Evolutionary conservation across 2,113 vertebrate species (phyloP).

Genomic region (Corythoichthys intestinalis): DNA sequence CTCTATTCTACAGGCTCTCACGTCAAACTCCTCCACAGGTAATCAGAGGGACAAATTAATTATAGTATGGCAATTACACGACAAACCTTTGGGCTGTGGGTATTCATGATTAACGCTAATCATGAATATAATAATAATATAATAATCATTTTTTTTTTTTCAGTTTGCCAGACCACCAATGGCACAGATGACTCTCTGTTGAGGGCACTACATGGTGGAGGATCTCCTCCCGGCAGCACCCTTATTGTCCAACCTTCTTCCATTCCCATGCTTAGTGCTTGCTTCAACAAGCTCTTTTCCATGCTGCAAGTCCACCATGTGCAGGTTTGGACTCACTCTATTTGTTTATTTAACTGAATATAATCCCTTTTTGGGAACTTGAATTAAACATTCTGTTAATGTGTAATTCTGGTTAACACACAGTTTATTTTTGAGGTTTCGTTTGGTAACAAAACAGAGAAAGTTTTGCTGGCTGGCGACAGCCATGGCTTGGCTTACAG

Average conservation of each 20-base stretch:
- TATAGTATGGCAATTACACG: neutral
- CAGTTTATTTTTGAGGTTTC: too few relatives aligned
- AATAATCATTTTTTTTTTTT: neutral
- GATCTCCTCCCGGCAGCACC: conserved; percentile 74
- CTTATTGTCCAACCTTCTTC: conserved; percentile 87
- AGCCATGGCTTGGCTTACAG: too few relatives aligned
- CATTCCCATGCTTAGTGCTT: conserved; percentile 91
- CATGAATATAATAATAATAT: too few relatives aligned
- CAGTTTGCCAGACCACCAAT: conserved; percentile 86
- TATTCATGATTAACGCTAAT: neutral
- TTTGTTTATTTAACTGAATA: neutral
- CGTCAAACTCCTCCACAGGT: conserved; percentile 90
- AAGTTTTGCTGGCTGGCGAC: too few relatives aligned
- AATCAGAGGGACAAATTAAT: neutral
- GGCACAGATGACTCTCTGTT: conserved; percentile 94
- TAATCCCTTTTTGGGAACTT: neutral
- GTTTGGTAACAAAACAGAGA: too few relatives aligned
- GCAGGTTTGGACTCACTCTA: conserved; percentile 76
- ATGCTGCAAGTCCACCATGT: conserved; percentile 98
- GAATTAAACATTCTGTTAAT: too few relatives aligned
- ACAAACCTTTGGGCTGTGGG: neutral
- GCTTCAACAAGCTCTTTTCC: conserved; percentile 99
- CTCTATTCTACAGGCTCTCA: conserved; percentile 93
- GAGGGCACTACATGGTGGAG: conserved; percentile 80
- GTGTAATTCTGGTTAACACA: too few relatives aligned